These are phyloP conservation scores for Ooceraea biroi DNA, from an alignment of 1,140 invertebrate species.

Conservation along the genomic window DNA sequence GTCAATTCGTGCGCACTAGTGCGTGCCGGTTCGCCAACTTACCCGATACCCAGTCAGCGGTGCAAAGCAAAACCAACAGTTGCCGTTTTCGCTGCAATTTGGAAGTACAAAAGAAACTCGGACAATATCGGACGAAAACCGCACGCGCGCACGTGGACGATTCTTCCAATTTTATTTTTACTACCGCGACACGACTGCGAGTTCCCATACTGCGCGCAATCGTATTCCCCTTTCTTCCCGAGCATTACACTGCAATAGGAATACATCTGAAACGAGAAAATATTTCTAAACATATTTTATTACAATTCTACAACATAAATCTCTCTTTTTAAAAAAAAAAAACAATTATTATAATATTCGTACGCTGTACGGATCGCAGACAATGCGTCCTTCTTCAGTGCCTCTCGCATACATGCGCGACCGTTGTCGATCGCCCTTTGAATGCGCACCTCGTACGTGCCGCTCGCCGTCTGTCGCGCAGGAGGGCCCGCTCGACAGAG, in stretches of 20 bases:
- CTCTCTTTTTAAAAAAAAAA: too few relatives aligned
- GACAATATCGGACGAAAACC: background rate
- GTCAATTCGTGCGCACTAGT: background rate
- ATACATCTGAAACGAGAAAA: too few relatives aligned
- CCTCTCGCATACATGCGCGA: background rate
- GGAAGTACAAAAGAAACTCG: background rate
- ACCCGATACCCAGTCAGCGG: background rate
- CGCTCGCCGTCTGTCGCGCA: slow-evolving; percentile 36
- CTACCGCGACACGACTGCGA: too few relatives aligned
- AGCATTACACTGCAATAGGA: too few relatives aligned
- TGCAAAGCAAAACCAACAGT: background rate
- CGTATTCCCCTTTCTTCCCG: too few relatives aligned
- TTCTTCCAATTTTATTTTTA: background rate
- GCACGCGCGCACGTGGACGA: background rate
- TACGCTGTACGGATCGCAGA: background rate
- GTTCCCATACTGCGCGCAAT: too few relatives aligned
- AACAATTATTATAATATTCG: too few relatives aligned
- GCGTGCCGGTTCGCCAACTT: background rate
- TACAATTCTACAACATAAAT: too few relatives aligned
- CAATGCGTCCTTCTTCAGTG: background rate
- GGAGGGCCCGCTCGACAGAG: background rate
- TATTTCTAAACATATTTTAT: too few relatives aligned
- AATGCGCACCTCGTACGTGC: background rate
- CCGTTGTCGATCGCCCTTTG: background rate
- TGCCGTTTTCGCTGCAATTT: background rate